Evolutionary conservation across 92 coral and sea anemone species (phyloP).

Genomic region (Palythoa grandis): DNA sequence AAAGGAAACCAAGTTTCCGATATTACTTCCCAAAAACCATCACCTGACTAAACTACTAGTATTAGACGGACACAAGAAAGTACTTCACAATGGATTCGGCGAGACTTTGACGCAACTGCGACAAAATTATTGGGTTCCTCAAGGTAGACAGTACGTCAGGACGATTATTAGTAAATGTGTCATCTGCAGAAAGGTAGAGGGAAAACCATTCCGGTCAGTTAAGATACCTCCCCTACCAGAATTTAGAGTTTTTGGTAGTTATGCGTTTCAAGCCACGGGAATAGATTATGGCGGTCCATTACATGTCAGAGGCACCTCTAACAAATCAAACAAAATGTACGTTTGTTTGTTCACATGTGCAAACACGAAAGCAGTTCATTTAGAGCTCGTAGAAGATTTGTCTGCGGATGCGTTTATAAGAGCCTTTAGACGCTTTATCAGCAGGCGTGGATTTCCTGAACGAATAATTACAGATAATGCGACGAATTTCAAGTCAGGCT

Average conservation of each 20-base stretch:
- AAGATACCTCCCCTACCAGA: constrained; percentile 45
- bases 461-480: constrained; percentile 56
- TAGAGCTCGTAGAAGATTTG: constrained; percentile 48
- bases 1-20: background rate
- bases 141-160: constrained; percentile 47
- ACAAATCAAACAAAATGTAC: constrained; percentile 38
- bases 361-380: constrained; percentile 49
- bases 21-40: constrained; percentile 45
- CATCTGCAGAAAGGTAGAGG: constrained; percentile 48
- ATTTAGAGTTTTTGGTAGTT: constrained; percentile 25
- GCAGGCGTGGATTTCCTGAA: constrained; percentile 51
- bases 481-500: constrained; percentile 43
- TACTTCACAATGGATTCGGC: constrained; percentile 55
- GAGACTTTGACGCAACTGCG: constrained; percentile 53
- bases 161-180: constrained; percentile 55
- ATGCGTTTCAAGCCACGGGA: constrained; percentile 50
- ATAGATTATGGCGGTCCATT: constrained; percentile 56
- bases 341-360: constrained; percentile 54
- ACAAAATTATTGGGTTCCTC: constrained; percentile 56
- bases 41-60: constrained; percentile 40
- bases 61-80: constrained; percentile 32
- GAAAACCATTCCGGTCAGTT: constrained; percentile 38
- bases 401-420: constrained; percentile 42
- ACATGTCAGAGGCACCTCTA: constrained; percentile 4
- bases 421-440: constrained; percentile 47